Percentiles rank a stretch among this genome's conserved stretches.
Conservation (phyloP, 2,113 vertebrate genomes). For the Chlamydotis undulata region DNA sequence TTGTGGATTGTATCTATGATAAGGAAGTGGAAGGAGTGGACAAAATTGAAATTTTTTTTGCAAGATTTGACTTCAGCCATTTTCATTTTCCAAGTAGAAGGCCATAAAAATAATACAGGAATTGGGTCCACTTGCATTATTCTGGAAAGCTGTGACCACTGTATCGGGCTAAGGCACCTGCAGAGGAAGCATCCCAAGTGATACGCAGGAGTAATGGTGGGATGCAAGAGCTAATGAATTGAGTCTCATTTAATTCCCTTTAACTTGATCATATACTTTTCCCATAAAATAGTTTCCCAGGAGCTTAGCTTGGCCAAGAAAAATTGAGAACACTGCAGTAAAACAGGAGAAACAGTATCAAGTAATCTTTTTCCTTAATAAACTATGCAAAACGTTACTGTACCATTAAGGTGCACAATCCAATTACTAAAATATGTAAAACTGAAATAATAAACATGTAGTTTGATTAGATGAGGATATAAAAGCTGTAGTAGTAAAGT, state of each 20-base stretch:
- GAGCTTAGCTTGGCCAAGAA: background rate
- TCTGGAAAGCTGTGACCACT: background rate
- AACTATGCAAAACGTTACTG: conserved; percentile 28
- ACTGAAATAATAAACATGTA: conserved; percentile 61
- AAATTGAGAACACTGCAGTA: conserved; percentile 39
- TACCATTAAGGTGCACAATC: conserved; percentile 53
- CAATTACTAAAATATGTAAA: conserved; percentile 65
- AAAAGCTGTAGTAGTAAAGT: conserved; percentile 68
- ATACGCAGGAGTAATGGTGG: background rate
- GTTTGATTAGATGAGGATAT: conserved; percentile 58
- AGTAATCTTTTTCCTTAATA: conserved; percentile 51
- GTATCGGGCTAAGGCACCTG: background rate
- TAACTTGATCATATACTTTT: background rate
- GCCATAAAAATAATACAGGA: background rate
- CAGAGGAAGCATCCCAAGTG: background rate
- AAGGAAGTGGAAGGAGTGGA: background rate
- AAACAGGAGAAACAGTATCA: conserved; percentile 31
- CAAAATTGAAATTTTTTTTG: background rate
- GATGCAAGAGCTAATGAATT: background rate
- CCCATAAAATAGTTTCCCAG: conserved; percentile 13
- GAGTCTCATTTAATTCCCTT: conserved; percentile 14
- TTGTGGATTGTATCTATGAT: background rate
- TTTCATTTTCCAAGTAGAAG: background rate
- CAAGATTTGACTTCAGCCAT: background rate
- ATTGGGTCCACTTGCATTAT: background rate